Evolutionary conservation across 2,888 invertebrate species (phyloP).

Genomic region (Phragmatobia fuliginosa): DNA sequence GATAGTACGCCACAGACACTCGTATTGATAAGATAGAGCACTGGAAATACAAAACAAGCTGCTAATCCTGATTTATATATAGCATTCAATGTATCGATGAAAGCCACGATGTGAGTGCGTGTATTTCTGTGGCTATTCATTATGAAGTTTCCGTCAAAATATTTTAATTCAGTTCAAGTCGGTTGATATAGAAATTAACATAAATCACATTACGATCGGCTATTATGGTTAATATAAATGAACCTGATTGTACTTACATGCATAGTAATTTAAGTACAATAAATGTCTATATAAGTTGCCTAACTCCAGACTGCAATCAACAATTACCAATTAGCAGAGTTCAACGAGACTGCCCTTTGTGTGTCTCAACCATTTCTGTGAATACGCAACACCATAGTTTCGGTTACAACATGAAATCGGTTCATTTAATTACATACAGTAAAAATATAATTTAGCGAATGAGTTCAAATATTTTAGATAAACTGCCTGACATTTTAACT

Average conservation of each 20-base stretch:
- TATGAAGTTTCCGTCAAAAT: background rate
- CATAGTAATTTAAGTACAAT: conserved; percentile 17
- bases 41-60: background rate
- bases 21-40: conserved; percentile 5
- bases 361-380: conserved; percentile 43
- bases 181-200: background rate
- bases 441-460: conserved; percentile 22
- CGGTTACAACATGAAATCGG: conserved; percentile 13
- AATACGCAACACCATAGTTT: conserved; percentile 46
- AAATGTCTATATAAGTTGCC: conserved; percentile 30
- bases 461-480: conserved; percentile 5
- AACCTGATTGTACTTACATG: conserved; percentile 14
- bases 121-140: background rate
- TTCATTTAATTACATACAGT: conserved; percentile 19
- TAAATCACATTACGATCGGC: background rate
- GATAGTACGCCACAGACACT: background rate
- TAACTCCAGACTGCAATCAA: conserved; percentile 42
- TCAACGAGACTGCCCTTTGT: conserved; percentile 59
- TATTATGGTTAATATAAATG: conserved; percentile 6
- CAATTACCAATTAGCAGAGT: conserved; percentile 54
- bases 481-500: background rate
- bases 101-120: background rate
- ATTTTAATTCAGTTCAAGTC: background rate
- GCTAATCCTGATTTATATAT: background rate
- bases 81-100: background rate